These are phyloP conservation scores for Geodia barretti DNA, from an alignment of 37 sponge, comb jelly and placozoan species.

Conservation along the genomic window DNA sequence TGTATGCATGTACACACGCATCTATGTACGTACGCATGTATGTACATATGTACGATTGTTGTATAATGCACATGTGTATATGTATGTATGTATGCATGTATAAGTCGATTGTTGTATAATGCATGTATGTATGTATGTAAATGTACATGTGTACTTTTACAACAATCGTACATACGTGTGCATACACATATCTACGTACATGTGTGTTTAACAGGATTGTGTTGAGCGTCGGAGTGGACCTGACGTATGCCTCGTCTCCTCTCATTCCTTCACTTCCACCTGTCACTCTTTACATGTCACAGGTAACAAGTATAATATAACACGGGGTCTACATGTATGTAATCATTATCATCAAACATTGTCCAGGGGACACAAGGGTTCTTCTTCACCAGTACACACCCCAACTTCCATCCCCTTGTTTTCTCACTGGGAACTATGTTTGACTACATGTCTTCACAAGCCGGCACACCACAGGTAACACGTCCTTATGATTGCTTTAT, in stretches of 20 bases:
- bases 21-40: neutral
- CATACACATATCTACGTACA: neutral
- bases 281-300: slow-evolving; percentile 35
- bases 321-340: neutral
- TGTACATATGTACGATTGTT: neutral
- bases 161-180: neutral
- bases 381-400: slow-evolving; percentile 36
- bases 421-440: slow-evolving; percentile 50
- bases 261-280: slow-evolving; percentile 52
- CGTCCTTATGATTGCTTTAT: no score
- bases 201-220: slow-evolving; percentile 53
- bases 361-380: slow-evolving; percentile 10
- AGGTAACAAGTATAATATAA: no score
- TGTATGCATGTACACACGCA: neutral
- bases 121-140: slow-evolving; percentile 1
- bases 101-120: no score
- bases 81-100: slow-evolving; percentile 11
- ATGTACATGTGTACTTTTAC: neutral
- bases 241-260: slow-evolving; percentile 59
- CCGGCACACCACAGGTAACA: slow-evolving; percentile 61
- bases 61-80: slow-evolving; percentile 17
- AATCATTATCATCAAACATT: neutral
- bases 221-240: slow-evolving; percentile 54
- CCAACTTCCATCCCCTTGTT: slow-evolving; percentile 54
- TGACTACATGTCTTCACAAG: slow-evolving; percentile 72